phyloP scores from a whole-genome alignment of 2,113 vertebrate genomes.

The Sula dactylatra region DNA sequence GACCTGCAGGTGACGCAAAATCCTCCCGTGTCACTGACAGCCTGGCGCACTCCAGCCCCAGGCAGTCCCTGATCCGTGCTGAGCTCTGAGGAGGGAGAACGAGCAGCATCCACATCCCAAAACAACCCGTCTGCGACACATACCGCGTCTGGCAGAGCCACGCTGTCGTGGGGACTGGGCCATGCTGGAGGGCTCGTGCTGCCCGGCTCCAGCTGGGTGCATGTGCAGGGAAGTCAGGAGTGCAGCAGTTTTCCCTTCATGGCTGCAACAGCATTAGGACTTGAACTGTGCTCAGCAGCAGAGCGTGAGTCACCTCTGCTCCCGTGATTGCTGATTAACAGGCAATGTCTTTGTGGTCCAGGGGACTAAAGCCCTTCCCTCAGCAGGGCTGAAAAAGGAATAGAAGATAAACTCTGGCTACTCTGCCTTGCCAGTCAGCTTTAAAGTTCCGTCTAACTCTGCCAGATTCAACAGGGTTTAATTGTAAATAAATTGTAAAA shows the following conservation, averaged over 20 bases:
- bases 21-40: fast-evolving
- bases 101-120: not conserved
- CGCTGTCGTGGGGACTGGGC: fast-evolving
- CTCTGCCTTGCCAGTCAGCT: not conserved
- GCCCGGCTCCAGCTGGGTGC: fast-evolving
- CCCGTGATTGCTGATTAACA: not conserved
- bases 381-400: not conserved
- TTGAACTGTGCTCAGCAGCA: not conserved
- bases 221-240: fast-evolving
- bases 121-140: fast-evolving
- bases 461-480: not conserved
- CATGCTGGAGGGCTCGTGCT: not conserved
- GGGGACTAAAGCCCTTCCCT: not conserved
- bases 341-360: not conserved
- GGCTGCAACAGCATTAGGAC: fast-evolving
- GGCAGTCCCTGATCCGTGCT: not conserved
- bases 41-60: not conserved
- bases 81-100: fast-evolving
- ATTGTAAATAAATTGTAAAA: not conserved
- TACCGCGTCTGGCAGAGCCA: fast-evolving
- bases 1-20: not conserved
- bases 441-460: not conserved
- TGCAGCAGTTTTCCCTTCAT: not conserved
- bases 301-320: not conserved
- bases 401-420: not conserved